These are phyloP conservation scores for Pelecanoides urinatrix DNA, from an alignment of 2,113 vertebrate genomes.

Conservation along the genomic window DNA sequence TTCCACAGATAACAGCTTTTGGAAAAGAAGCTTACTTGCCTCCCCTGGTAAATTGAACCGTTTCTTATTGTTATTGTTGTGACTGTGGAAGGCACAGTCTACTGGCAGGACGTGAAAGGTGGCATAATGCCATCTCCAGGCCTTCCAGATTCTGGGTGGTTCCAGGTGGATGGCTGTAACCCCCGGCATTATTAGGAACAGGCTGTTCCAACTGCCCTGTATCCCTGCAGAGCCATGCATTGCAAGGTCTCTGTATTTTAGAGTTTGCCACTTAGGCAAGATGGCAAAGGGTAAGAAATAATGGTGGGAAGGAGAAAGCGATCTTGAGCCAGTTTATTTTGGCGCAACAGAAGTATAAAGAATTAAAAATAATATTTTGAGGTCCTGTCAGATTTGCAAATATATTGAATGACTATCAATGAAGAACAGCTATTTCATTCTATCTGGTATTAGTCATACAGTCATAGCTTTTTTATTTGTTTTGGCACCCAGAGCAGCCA, in stretches of 20 bases:
- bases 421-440: not conserved
- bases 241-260: not conserved
- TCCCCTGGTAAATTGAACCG: not conserved
- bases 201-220: not conserved
- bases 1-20: not conserved
- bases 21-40: not conserved
- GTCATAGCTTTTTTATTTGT: not conserved
- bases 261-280: not conserved
- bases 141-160: not conserved
- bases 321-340: not conserved
- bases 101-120: not conserved
- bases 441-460: not conserved
- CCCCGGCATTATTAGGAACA: not conserved
- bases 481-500: not conserved
- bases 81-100: not conserved
- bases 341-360: not conserved
- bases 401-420: not conserved
- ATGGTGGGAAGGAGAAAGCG: not conserved
- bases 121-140: not conserved
- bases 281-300: not conserved
- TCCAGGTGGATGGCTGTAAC: not conserved
- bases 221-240: fast-evolving
- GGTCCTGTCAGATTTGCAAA: not conserved
- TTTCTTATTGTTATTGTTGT: fast-evolving
- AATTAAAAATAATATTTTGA: not conserved